Conservation (phyloP, 2,888 invertebrate genomes). For the Cryptocephalus primarius region DNA sequence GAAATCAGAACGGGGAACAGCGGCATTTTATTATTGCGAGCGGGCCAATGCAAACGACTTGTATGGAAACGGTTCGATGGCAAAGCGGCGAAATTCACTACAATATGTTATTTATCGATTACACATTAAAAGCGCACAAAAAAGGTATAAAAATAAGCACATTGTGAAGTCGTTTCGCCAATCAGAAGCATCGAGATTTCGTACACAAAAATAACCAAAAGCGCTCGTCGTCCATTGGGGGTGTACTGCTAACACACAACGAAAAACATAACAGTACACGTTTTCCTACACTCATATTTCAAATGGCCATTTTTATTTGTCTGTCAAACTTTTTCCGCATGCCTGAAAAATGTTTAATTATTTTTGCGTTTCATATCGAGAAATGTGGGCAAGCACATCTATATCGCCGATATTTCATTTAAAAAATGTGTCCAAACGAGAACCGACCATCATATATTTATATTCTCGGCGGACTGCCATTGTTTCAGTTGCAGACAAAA, state of each 20-base stretch:
- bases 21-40: not conserved
- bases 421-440: constrained; percentile 38
- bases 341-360: constrained; percentile 43
- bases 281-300: constrained; percentile 37
- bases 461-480: constrained; percentile 37
- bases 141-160: constrained; percentile 31
- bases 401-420: constrained; percentile 40
- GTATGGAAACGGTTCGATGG: not conserved
- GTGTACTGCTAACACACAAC: constrained; percentile 9
- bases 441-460: constrained; percentile 38
- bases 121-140: constrained; percentile 29
- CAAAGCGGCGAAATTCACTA: constrained; percentile 1
- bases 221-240: constrained; percentile 5
- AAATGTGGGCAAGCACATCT: constrained; percentile 35
- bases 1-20: not conserved
- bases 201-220: constrained; percentile 28
- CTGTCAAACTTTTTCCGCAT: constrained; percentile 42
- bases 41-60: not conserved
- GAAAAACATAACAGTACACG: constrained; percentile 18
- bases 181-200: constrained; percentile 32
- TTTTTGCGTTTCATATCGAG: constrained; percentile 41
- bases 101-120: constrained; percentile 34
- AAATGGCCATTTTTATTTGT: constrained; percentile 42
- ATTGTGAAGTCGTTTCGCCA: constrained; percentile 34
- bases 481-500: constrained; percentile 36